phyloP scores from a whole-genome alignment of 2,888 invertebrate species.

The Hipparchia semele region DNA sequence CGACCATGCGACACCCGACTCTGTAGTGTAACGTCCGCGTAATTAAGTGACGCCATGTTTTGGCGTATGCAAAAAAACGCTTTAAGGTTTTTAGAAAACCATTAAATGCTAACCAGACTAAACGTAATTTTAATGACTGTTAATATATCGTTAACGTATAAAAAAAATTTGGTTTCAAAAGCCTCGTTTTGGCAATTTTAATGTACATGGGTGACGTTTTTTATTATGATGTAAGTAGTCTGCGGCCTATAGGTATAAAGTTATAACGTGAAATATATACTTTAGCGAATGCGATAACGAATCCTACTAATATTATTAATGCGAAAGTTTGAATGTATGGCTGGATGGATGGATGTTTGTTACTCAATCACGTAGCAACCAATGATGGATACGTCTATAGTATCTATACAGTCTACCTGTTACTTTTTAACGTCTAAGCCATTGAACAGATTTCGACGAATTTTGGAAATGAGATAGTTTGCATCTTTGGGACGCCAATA shows the following conservation, averaged over 20 bases:
- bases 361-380: no score
- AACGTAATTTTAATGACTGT: constrained; percentile 16
- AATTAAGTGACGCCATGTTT: constrained; percentile 32
- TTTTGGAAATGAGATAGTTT: no score
- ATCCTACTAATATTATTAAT: neutral
- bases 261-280: constrained; percentile 7
- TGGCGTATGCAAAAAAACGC: constrained; percentile 15
- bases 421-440: no score
- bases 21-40: constrained; percentile 26
- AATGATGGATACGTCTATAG: no score
- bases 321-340: no score
- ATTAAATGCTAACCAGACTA: constrained; percentile 17
- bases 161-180: neutral
- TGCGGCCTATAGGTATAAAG: constrained; percentile 7
- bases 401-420: no score
- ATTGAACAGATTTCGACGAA: no score
- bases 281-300: constrained; percentile 8
- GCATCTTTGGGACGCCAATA: no score
- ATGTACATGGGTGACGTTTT: neutral
- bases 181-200: neutral
- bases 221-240: constrained; percentile 19
- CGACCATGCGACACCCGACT: constrained; percentile 21
- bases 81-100: constrained; percentile 12
- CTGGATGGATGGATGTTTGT: no score
- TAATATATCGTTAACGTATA: neutral